These are phyloP conservation scores for Mastacembelus armatus DNA, from an alignment of 2,797 vertebrate genomes.

Conservation along the genomic window DNA sequence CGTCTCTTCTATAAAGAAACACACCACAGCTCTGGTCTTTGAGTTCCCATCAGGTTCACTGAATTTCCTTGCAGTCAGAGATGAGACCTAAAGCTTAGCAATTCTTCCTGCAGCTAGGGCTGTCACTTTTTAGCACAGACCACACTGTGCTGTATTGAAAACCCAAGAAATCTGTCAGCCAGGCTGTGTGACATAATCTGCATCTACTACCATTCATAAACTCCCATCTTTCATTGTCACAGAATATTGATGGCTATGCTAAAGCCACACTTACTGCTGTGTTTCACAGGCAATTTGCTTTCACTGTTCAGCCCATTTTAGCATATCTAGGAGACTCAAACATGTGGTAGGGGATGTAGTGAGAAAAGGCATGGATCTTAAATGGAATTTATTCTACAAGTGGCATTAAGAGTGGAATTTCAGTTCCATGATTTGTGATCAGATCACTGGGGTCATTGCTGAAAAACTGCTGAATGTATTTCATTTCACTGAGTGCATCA, in stretches of 20 bases:
- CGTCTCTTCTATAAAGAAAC: conserved; percentile 68
- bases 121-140: conserved; percentile 26
- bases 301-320: conserved; percentile 50
- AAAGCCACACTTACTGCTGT: conserved; percentile 31
- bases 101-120: conserved; percentile 21
- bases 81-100: conserved; percentile 29
- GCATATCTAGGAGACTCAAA: conserved; percentile 29
- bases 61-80: conserved; percentile 46
- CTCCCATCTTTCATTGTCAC: conserved; percentile 44
- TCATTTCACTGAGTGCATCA: conserved; percentile 60
- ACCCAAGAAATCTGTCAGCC: conserved; percentile 42
- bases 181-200: conserved; percentile 36
- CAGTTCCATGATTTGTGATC: conserved; percentile 26
- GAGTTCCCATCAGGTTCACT: conserved; percentile 46
- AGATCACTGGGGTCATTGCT: conserved; percentile 33
- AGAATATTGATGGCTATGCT: conserved; percentile 26
- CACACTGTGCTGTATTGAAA: conserved; percentile 20
- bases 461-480: conserved; percentile 70
- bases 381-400: conserved; percentile 33
- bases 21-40: conserved; percentile 52
- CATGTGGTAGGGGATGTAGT: conserved; percentile 5
- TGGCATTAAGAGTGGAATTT: conserved; percentile 14
- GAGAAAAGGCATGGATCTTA: conserved; percentile 22
- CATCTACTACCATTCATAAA: conserved; percentile 55
- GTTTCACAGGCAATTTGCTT: conserved; percentile 44